These are phyloP conservation scores for Drosophila nigricruria DNA, from an alignment of 2,888 invertebrate genomes.

Conservation along the genomic window DNA sequence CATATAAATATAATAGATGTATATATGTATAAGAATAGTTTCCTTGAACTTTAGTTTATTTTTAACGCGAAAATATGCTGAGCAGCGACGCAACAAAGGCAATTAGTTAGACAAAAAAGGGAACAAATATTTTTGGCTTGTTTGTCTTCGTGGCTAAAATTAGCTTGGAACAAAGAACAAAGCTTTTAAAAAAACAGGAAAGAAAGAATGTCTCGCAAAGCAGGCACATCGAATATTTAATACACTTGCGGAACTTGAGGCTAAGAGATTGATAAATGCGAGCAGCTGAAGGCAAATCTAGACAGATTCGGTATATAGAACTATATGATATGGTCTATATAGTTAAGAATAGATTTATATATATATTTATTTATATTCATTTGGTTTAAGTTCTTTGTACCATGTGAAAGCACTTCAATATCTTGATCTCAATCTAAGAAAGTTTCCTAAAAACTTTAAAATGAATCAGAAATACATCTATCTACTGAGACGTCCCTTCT, in stretches of 20 bases:
- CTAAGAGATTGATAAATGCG: not conserved
- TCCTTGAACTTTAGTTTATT: slow-evolving; percentile 40
- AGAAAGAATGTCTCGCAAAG: not conserved
- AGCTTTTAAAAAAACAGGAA: slow-evolving; percentile 19
- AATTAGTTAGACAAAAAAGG: slow-evolving; percentile 45
- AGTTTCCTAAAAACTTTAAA: not conserved
- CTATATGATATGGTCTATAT: not conserved
- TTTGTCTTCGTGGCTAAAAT: slow-evolving; percentile 57
- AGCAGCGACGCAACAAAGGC: slow-evolving; percentile 15
- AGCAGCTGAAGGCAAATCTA: not conserved
- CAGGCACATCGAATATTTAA: not conserved
- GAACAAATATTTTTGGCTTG: slow-evolving; percentile 48
- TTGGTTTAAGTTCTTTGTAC: not conserved
- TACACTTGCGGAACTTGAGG: not conserved
- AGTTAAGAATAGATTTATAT: not conserved
- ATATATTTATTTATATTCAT: no score
- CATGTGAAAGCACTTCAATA: not conserved
- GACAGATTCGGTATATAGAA: not conserved
- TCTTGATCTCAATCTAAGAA: not conserved
- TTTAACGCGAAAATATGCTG: slow-evolving; percentile 42
- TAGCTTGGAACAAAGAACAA: slow-evolving; percentile 44
- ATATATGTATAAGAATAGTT: not conserved
- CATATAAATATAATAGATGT: not conserved
- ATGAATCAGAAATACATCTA: no score
- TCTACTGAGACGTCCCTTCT: not conserved